Evolutionary conservation across 2,888 invertebrate genomes (phyloP), one percentile per base, ranked within the genome.

Genomic region (Cloeon dipterum): DNA sequence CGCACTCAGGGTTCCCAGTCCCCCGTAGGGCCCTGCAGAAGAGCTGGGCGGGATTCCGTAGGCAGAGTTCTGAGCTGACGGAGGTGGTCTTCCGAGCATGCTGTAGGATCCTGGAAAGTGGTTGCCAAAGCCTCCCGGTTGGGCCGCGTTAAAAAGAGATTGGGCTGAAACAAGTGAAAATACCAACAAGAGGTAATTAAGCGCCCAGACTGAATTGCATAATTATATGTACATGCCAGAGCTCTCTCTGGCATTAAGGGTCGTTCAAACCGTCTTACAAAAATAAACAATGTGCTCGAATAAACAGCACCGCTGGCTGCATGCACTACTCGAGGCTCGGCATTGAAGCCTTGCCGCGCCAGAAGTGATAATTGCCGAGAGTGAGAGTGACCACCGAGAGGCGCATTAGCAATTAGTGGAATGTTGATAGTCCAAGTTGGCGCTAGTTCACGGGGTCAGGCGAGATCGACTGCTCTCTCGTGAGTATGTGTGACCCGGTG

Each of bases 1-100:
- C 47, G 79, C 81, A 45, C 79, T 78, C 51, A 82, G 68, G 39
- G 81, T 78, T 47, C 59, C 59, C 32, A 58, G 50, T 43, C 57
- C 54, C 42, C 56, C 54, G 46, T 57, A 58, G 3, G 57, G 52
- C 39, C 42, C 42, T 7, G 40, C 38, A 25, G 41, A 39, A 20
- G 44, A 39, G 11, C 42, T 40, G 8, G 44, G 42, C 11, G 40
- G 34, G 5, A 38, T 19, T 7, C 34, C 35, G 21, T 32, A 39
- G 51, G 54, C 14, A 52, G 34, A 19, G 11, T 7, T 11, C 11
- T 7, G 8, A 20, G 34, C 34, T 23, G 23, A 23, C n/a, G 29
- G 7, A 11, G 40, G 36, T 33, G 53, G 50, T 42, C 57, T 40
- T 5, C 42, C 55, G 45, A 57, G 49, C 46, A 57, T 56, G 37